A percentile compares a stretch with the other conserved stretches of the same genome.
These are phyloP conservation scores for Drosophila siamana DNA, from an alignment of 2,888 invertebrate species.

Conservation along the genomic window DNA sequence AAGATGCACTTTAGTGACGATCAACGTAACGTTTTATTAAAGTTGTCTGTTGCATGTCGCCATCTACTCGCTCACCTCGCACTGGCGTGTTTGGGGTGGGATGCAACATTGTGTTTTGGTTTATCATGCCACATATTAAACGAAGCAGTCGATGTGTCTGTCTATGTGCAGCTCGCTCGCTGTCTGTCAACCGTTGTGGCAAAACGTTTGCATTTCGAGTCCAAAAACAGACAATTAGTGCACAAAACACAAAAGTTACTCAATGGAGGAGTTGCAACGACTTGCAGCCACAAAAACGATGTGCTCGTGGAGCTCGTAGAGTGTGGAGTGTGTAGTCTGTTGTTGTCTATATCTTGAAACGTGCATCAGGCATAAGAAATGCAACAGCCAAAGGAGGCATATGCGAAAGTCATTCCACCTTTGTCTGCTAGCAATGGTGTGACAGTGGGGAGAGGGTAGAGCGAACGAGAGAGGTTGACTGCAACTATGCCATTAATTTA, in stretches of 20 bases:
- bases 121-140: constrained; percentile 65
- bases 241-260: constrained; percentile 31
- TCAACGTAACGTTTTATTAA: constrained; percentile 54
- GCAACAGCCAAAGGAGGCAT: constrained; percentile 4
- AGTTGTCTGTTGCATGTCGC: constrained; percentile 26
- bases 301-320: neutral
- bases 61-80: constrained; percentile 22
- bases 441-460: neutral
- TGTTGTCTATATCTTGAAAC: constrained; percentile 55
- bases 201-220: constrained; percentile 17
- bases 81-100: constrained; percentile 65
- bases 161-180: constrained; percentile 1
- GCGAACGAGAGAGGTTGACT: constrained; percentile 10
- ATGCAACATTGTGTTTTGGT: constrained; percentile 68
- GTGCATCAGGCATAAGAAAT: constrained; percentile 53
- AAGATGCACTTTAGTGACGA: constrained; percentile 43
- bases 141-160: constrained; percentile 44
- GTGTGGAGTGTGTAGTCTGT: constrained; percentile 17
- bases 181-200: constrained; percentile 40
- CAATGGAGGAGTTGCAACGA: constrained; percentile 6
- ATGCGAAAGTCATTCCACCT: constrained; percentile 63
- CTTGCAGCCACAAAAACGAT: neutral
- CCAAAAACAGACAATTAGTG: constrained; percentile 56
- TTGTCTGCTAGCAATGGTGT: constrained; percentile 21
- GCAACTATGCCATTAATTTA: constrained; percentile 69